Conservation (phyloP, 1,140 invertebrate species). For the Caenorhabditis remanei region DNA sequence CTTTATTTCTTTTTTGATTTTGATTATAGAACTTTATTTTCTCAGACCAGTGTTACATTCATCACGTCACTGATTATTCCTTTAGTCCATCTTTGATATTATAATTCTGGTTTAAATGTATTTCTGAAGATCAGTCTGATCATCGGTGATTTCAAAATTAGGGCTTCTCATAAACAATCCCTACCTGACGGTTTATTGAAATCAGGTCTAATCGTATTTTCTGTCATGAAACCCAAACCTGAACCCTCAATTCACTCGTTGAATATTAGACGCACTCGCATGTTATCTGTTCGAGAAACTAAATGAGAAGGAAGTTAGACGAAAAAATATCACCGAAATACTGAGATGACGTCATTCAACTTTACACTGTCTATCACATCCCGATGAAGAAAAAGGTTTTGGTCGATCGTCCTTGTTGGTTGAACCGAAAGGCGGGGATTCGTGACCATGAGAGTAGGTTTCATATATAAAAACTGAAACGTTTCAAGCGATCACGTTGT, state of each 20-base stretch:
- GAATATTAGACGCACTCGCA: not conserved
- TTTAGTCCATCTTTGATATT: too few relatives aligned
- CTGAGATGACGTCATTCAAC: conserved; percentile 34
- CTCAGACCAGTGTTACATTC: too few relatives aligned
- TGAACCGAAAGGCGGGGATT: conserved; percentile 33
- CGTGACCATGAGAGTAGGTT: not conserved
- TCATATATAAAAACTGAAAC: conserved; percentile 19
- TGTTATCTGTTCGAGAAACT: conserved; percentile 8
- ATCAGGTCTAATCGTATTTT: not conserved
- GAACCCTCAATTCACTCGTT: not conserved
- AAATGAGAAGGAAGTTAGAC: not conserved
- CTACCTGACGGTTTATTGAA: not conserved
- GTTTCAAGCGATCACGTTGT: not conserved
- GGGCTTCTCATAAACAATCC: not conserved
- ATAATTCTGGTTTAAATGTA: not conserved
- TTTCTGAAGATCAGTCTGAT: not conserved
- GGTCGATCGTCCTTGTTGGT: conserved; percentile 15
- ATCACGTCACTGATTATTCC: too few relatives aligned
- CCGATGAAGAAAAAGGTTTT: not conserved
- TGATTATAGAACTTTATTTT: too few relatives aligned
- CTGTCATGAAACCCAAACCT: not conserved
- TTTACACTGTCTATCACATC: conserved; percentile 43
- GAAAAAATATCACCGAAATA: not conserved
- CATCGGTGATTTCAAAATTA: not conserved
- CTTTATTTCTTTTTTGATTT: too few relatives aligned